Base-by-base conservation (phyloP, 2,797 vertebrate species). In the Micropoecilia bifurca region DNA sequence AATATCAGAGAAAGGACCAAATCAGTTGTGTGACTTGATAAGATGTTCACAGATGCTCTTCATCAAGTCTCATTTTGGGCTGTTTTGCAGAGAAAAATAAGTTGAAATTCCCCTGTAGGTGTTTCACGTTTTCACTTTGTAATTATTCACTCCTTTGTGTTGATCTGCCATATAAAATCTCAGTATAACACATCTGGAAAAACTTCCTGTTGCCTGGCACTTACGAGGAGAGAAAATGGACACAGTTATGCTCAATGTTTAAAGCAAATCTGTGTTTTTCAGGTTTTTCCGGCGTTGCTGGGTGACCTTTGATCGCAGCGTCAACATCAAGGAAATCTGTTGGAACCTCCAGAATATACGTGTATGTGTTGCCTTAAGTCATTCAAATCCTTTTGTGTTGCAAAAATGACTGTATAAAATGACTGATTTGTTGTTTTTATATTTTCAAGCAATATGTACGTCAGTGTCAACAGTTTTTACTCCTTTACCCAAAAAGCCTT, bases 271-370 rank as follows among this genome's bases (percentile, higher is more conserved):
- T 74, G 30, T 71, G 3, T 50, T 43, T 30, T 74, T 71, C 83
- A 98, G 98, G 91, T 99, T 98, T 90, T 97, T 97, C 90, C 94
- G 98, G 33, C 96, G 97, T 30, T 97, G 97, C 80, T 98, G 97
- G 97, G 97, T 98, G 80, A 99, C 97, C 0, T 99, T 99, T 82
- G 97, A 98, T 84, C 96, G 97, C 5, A 96, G 96, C 0, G 96
- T 98, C 78, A 98, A 97, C 93, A 99, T 99, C 90, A 99, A 99
- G 87, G 98, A 98, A 83, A 97, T 97, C 86, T 99, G 98, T 83
- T 99, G 98, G 98, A 97, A 97, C 85, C 94, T 99, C 55, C 98
- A 99, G 94, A 99, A 98, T 81, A 98, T 98, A 69, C 93, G 98
- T 39, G 98, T 99, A 85, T 95, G 96, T 93, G 59, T 73, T n/a